These are phyloP conservation scores for Scarus forsteni DNA, from an alignment of 2,797 vertebrate species.

Conservation along the genomic window DNA sequence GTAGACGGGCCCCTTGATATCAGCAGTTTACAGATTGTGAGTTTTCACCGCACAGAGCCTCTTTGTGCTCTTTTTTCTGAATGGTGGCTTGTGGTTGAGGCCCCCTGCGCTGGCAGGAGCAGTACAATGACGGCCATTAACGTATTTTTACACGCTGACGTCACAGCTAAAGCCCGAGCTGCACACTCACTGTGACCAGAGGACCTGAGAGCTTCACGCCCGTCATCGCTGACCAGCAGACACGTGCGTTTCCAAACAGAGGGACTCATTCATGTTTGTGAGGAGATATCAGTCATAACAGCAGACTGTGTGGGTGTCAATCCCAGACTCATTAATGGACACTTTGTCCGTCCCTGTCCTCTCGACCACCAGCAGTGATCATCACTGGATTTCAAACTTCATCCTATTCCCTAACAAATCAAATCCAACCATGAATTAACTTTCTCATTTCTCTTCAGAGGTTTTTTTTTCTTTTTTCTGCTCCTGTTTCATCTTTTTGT, in stretches of 20 bases:
- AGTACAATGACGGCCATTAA: conserved; percentile 72
- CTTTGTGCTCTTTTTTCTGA: conserved; percentile 59
- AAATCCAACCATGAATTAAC: no score
- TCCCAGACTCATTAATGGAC: conserved; percentile 42
- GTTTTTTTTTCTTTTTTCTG: neutral
- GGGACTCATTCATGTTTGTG: conserved; percentile 41
- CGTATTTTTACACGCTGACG: conserved; percentile 40
- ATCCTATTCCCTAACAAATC: no score
- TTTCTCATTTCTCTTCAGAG: neutral
- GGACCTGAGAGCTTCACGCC: conserved; percentile 9
- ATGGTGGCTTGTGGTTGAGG: conserved; percentile 45
- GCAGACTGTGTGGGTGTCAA: conserved; percentile 31
- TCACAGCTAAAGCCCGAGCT: conserved; percentile 36
- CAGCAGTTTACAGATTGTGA: conserved; percentile 34
- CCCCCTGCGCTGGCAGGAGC: conserved; percentile 30
- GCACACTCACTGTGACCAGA: conserved; percentile 23
- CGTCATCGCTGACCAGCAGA: conserved; percentile 48
- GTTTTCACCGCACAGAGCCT: conserved; percentile 42
- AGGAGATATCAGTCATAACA: conserved; percentile 21
- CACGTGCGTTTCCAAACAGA: conserved; percentile 30
- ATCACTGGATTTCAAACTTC: neutral
- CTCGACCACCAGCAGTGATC: neutral
- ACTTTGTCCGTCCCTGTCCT: conserved; percentile 27
- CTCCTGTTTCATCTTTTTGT: neutral
- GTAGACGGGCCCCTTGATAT: conserved; percentile 14